Evolutionary conservation across 2,113 vertebrate species (phyloP).

Genomic region (Lichenostomus cassidix): DNA sequence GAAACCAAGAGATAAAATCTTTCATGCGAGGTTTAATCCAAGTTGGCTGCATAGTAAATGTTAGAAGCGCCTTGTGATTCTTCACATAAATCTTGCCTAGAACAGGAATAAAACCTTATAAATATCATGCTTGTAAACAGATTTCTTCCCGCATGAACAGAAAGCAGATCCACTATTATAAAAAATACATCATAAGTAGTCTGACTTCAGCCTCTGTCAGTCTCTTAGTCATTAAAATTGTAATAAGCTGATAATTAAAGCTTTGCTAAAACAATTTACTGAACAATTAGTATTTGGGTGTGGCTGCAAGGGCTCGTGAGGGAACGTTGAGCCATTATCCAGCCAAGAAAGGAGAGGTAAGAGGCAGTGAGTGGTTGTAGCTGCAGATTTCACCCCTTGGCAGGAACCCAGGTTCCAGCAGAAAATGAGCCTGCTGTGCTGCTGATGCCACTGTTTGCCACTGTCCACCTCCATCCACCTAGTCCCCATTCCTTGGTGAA

Average conservation of each 20-base stretch:
- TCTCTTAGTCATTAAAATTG: not conserved
- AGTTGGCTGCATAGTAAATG: not conserved
- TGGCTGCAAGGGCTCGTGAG: not conserved
- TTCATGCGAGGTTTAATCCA: constrained; percentile 1
- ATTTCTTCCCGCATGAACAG: not conserved
- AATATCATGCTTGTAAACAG: constrained; percentile 4
- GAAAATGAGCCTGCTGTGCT: not conserved
- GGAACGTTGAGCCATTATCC: not conserved
- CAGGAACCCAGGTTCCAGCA: not conserved
- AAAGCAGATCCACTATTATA: not conserved
- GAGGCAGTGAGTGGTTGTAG: not conserved
- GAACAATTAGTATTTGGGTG: constrained; percentile 31
- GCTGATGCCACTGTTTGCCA: not conserved
- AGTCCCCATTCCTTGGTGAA: rapidly evolving
- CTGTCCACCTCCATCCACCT: not conserved
- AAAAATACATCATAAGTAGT: not conserved
- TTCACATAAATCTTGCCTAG: constrained; percentile 5
- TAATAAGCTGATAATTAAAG: constrained; percentile 23
- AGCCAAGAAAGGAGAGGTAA: not conserved
- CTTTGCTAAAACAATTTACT: not conserved
- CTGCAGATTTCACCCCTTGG: not conserved
- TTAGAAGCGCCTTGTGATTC: not conserved
- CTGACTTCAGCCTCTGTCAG: not conserved
- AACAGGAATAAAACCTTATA: constrained; percentile 6
- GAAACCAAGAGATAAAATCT: constrained; percentile 35